Conservation (phyloP, 2,888 invertebrate species). For the Drosophila cognata region DNA sequence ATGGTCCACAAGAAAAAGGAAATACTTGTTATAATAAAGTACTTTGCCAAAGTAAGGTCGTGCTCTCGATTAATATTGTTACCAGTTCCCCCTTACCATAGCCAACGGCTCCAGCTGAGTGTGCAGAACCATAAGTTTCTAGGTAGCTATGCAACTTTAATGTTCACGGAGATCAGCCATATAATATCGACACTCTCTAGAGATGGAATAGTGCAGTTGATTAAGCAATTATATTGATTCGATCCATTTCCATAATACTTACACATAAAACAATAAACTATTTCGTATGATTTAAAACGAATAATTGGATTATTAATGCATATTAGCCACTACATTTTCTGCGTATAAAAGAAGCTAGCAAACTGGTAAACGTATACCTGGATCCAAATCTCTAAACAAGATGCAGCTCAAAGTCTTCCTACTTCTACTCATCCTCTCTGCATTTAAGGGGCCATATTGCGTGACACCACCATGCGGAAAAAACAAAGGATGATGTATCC, state of each 20-base stretch:
- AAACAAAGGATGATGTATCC: no score
- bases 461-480: no score
- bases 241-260: not conserved
- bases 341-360: not conserved
- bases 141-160: not conserved
- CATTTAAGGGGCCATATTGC: no score
- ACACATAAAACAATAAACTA: not conserved
- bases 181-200: not conserved
- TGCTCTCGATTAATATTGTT: slow-evolving; percentile 29
- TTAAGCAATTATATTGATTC: slow-evolving; percentile 9
- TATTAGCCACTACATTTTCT: not conserved
- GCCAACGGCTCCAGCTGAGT: slow-evolving; percentile 13
- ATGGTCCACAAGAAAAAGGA: slow-evolving; percentile 63
- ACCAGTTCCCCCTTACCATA: slow-evolving; percentile 1
- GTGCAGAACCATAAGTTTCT: not conserved
- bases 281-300: not conserved
- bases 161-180: not conserved
- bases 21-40: slow-evolving; percentile 75
- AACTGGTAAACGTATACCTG: not conserved
- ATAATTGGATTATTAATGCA: not conserved
- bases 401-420: not conserved
- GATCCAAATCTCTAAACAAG: not conserved
- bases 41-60: slow-evolving; percentile 52
- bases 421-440: not conserved
- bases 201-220: not conserved